phyloP scores from a whole-genome alignment of 2,888 invertebrate genomes.

The Venustoraphidia nigricollis region DNA sequence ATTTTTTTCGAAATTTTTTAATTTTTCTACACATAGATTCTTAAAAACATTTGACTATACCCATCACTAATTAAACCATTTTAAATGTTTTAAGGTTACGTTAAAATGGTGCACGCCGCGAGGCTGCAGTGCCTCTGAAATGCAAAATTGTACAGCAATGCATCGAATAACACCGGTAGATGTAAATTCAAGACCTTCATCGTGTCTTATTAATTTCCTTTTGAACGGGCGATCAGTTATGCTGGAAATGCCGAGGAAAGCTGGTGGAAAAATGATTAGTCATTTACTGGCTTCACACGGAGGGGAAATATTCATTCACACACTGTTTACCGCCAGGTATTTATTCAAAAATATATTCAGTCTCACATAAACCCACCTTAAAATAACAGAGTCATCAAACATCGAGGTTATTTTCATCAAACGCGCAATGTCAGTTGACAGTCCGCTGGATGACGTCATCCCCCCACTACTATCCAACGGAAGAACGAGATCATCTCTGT shows the following conservation, averaged over 20 bases:
- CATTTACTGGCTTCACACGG: conserved; percentile 89
- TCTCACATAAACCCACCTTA: too few species aligned
- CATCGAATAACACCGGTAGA: conserved; percentile 90
- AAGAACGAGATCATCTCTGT: too few species aligned
- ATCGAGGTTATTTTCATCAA: too few species aligned
- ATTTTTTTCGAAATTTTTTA: too few species aligned
- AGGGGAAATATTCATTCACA: conserved; percentile 91
- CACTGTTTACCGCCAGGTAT: conserved; percentile 56
- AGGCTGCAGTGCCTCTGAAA: conserved; percentile 65
- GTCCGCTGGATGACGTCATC: too few species aligned
- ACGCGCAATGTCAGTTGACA: too few species aligned
- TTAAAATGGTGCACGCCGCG: conserved; percentile 96
- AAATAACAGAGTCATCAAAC: too few species aligned
- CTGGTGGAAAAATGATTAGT: conserved; percentile 75
- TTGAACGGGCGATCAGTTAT: conserved; percentile 85
- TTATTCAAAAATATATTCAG: too few species aligned
- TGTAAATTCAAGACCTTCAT: conserved; percentile 91
- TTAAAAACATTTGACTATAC: too few species aligned
- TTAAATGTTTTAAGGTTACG: conserved; percentile 39
- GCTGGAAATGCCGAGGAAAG: conserved; percentile 76
- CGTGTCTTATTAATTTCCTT: conserved; percentile 95
- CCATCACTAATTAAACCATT: too few species aligned
- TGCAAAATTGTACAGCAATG: conserved; percentile 70
- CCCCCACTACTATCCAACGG: too few species aligned
- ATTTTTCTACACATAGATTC: too few species aligned